phyloP scores from a whole-genome alignment of 2,797 vertebrate species.

The Nannoperca australis region DNA sequence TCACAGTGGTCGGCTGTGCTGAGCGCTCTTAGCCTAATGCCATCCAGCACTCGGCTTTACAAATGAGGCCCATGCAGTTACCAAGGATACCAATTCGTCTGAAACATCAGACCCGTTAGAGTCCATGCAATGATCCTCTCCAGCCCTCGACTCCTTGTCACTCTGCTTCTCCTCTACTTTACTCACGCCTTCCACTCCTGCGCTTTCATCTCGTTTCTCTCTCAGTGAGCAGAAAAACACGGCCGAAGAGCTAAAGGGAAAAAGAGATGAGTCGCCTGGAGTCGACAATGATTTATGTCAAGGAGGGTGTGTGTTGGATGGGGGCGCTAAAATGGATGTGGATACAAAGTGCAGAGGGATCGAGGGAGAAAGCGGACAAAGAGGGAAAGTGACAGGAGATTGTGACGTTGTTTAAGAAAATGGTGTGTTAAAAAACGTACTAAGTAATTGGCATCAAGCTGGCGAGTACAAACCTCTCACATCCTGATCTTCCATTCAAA shows the following conservation, averaged over 20 bases:
- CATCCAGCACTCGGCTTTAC: constrained; percentile 79
- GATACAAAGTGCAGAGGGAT: constrained; percentile 9
- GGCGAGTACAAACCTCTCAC: neutral
- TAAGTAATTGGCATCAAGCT: constrained; percentile 13
- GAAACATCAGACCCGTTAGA: constrained; percentile 77
- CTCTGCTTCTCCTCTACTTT: constrained; percentile 59
- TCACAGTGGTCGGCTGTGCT: constrained; percentile 42
- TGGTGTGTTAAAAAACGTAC: neutral
- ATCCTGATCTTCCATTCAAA: constrained; percentile 6
- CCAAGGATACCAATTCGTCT: constrained; percentile 85
- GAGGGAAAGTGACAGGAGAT: neutral
- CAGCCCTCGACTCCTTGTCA: constrained; percentile 60
- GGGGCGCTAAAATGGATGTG: neutral
- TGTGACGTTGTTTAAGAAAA: constrained; percentile 7
- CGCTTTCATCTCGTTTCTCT: constrained; percentile 58
- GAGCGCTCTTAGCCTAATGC: constrained; percentile 69
- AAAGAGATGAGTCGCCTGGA: constrained; percentile 33
- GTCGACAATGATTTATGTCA: constrained; percentile 18
- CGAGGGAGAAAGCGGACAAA: neutral
- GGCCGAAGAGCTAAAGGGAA: constrained; percentile 14
- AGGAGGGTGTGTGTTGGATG: constrained; percentile 12
- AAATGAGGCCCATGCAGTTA: constrained; percentile 84
- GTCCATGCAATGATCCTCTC: constrained; percentile 67
- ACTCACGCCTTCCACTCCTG: constrained; percentile 51
- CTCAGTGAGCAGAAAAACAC: constrained; percentile 43